Conservation (phyloP, 2,888 invertebrate species). For the Pandemis corylana region DNA sequence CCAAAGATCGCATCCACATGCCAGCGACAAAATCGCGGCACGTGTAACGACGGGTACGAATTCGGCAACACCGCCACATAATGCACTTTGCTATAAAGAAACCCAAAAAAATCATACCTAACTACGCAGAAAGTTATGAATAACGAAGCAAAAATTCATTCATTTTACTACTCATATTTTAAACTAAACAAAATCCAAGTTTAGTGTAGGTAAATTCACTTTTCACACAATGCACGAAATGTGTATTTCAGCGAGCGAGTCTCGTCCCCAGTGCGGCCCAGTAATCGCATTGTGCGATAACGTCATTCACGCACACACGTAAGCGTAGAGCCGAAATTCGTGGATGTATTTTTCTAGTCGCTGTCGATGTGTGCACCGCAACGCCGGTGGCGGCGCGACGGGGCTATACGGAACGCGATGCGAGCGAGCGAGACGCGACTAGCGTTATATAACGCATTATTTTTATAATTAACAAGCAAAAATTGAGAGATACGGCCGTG, state of each 20-base stretch:
- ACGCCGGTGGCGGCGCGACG: constrained; percentile 63
- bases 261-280: constrained; percentile 69
- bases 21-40: constrained; percentile 76
- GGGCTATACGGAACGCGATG: constrained; percentile 47
- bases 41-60: constrained; percentile 81
- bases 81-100: constrained; percentile 48
- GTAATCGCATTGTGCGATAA: constrained; percentile 83
- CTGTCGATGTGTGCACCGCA: constrained; percentile 70
- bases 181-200: not conserved
- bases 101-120: not conserved
- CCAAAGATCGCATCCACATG: constrained; percentile 76
- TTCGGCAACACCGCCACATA: constrained; percentile 47
- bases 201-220: not conserved
- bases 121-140: not conserved
- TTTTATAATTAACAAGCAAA: constrained; percentile 85
- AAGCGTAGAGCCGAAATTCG: constrained; percentile 74
- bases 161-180: not conserved
- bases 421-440: constrained; percentile 59
- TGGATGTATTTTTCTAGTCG: constrained; percentile 81
- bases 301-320: constrained; percentile 82
- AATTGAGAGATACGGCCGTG: constrained; percentile 82
- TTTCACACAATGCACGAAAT: constrained; percentile 15
- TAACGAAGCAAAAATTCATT: not conserved
- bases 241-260: constrained; percentile 42
- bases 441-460: constrained; percentile 84